Conservation (phyloP, 1,140 invertebrate species). For the Calephelis nemesis region DNA sequence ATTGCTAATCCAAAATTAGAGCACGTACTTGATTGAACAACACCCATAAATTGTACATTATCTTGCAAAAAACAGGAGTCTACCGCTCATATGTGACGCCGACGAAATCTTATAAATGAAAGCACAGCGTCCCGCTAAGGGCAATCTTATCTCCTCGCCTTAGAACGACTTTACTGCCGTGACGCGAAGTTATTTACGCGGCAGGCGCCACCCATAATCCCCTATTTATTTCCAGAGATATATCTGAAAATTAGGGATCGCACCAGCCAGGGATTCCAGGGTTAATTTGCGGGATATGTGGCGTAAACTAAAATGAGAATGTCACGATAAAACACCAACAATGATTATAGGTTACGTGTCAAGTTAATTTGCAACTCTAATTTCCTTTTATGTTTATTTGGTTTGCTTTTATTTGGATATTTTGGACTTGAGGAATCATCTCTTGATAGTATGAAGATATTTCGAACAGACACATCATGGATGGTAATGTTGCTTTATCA, state of each 20-base stretch:
- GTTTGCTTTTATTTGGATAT: not conserved
- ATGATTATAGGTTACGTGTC: slow-evolving; percentile 31
- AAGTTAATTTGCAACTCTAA: slow-evolving; percentile 7
- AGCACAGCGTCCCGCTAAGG: slow-evolving; percentile 34
- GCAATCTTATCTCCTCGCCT: slow-evolving; percentile 61
- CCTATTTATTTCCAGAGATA: slow-evolving; percentile 75
- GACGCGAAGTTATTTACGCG: slow-evolving; percentile 73
- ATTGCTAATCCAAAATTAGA: too few species aligned
- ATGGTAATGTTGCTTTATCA: too few species aligned
- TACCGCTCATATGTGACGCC: slow-evolving; percentile 10
- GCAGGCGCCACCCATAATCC: slow-evolving; percentile 64
- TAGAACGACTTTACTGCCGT: slow-evolving; percentile 44
- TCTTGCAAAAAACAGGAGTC: slow-evolving; percentile 1
- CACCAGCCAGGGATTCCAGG: slow-evolving; percentile 52
- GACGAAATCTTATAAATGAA: slow-evolving; percentile 30
- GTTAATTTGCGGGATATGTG: slow-evolving; percentile 63
- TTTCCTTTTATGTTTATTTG: not conserved
- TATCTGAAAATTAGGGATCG: slow-evolving; percentile 79
- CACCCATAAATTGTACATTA: slow-evolving; percentile 1
- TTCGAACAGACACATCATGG: too few species aligned
- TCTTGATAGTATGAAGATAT: too few species aligned
- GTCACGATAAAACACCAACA: slow-evolving; percentile 39
- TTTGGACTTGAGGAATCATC: not conserved
- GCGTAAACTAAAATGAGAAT: slow-evolving; percentile 37
- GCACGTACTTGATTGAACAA: not conserved